Evolutionary conservation across 2,888 invertebrate species (phyloP), one percentile per base, ranked within the genome.

Genomic region (Papilio demoleus): DNA sequence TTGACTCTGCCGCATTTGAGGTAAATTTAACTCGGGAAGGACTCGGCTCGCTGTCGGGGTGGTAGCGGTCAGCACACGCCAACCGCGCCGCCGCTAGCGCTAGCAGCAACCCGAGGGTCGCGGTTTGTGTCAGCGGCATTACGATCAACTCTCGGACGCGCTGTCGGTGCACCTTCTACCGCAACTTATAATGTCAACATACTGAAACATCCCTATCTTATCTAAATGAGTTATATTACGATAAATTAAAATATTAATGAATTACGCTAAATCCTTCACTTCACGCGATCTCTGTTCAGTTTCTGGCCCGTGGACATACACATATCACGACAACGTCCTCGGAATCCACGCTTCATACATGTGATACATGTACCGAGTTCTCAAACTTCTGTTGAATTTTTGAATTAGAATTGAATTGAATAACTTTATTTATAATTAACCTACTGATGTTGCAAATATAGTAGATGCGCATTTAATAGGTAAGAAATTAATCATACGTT

Each of bases 1-100:
- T 64, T 8, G 36, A 38, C 68, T 81, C 83, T 1, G 62, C 60
- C 3, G 40, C 24, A 11, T 27, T 6, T 4, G 27, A 2, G 9
- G 12, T 12, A 27, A 19, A 1, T 24, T 27, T 22, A 5, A 42
- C 19, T n/a, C 1, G 14, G 19, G 2, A 42, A 5, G 2, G 19
- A 4, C 3, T 8, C 12, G 1, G 0, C 1, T 27, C 68, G 6
- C n/a, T 11, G 1, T 64, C 64, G 2, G 64, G 59, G 17, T 68
- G 68, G 38, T 59, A 64, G 14, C 12, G 64, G 36, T 64, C 63
- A 3, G 60, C 64, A n/a, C 12, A 1, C 4, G 19, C 17, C n/a
- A 24, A 42, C 34, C 5, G n/a, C 19, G 45, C n/a, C 40, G 42
- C 17, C 12, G 12, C 40, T 5, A 34, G 17, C 14, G 56, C 0